Evolutionary conservation across 2,797 vertebrate species (phyloP).

Genomic region (Cercopithecus neglectus): DNA sequence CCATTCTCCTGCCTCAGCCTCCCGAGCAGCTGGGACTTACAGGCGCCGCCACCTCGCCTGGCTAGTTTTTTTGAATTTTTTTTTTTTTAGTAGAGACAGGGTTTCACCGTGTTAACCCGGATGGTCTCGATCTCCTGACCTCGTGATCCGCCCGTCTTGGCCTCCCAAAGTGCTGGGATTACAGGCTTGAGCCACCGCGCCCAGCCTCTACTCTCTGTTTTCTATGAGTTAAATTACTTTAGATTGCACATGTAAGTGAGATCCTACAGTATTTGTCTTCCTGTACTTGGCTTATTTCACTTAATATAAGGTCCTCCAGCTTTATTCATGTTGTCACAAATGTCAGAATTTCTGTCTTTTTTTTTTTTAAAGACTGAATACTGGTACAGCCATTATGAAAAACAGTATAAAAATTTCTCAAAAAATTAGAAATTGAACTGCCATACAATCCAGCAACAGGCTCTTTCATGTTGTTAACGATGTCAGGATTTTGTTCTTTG

Average conservation of each 20-base stretch:
- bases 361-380: neutral
- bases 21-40: too few relatives aligned
- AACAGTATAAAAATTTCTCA: neutral
- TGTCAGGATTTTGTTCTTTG: neutral
- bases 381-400: neutral
- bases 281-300: neutral
- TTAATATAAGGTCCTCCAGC: neutral
- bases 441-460: neutral
- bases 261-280: neutral
- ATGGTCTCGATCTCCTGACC: too few relatives aligned
- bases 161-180: too few relatives aligned
- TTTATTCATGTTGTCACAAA: neutral
- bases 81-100: too few relatives aligned
- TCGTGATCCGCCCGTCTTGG: too few relatives aligned
- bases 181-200: too few relatives aligned
- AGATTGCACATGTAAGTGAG: neutral
- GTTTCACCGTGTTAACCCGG: too few relatives aligned
- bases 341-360: neutral
- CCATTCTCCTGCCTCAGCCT: too few relatives aligned
- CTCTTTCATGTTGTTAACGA: neutral
- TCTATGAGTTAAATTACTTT: neutral
- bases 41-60: fast-evolving
- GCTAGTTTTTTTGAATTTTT: too few relatives aligned
- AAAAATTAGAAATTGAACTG: neutral
- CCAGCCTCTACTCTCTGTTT: neutral